A percentile compares a stretch with the other conserved stretches of the same genome.
Evolutionary conservation across 1,140 invertebrate species (phyloP).

Genomic region (Sweltsa coloradensis): DNA sequence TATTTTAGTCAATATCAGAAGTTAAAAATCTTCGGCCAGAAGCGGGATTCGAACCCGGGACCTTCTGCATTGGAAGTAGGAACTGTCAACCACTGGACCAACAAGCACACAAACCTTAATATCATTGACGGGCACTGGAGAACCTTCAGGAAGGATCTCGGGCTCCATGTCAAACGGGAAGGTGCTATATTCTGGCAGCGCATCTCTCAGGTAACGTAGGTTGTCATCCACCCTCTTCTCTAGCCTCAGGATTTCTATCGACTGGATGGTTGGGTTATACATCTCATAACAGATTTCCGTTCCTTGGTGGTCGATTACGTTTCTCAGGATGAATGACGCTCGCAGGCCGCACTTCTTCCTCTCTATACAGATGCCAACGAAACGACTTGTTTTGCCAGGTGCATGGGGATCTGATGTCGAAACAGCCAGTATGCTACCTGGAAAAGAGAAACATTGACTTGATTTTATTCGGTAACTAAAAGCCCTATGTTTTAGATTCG

Average conservation of each 20-base stretch:
- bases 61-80: too few relatives aligned
- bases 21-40: too few relatives aligned
- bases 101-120: constrained; percentile 51
- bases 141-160: constrained; percentile 61
- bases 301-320: constrained; percentile 81
- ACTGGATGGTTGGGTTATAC: constrained; percentile 87
- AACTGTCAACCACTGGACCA: too few relatives aligned
- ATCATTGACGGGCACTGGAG: constrained; percentile 74
- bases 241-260: constrained; percentile 78
- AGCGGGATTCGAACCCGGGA: too few relatives aligned
- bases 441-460: constrained; percentile 20
- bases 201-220: constrained; percentile 85
- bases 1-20: too few relatives aligned
- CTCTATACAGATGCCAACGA: constrained; percentile 95
- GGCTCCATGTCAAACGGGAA: constrained; percentile 86
- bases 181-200: constrained; percentile 84
- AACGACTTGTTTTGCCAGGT: constrained; percentile 70
- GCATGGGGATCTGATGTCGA: constrained; percentile 81
- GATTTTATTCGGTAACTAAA: background rate
- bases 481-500: too few relatives aligned
- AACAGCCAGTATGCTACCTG: constrained; percentile 83
- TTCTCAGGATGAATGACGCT: constrained; percentile 77
- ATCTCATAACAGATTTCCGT: constrained; percentile 81
- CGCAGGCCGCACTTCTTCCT: constrained; percentile 65
- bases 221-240: constrained; percentile 90